These are phyloP conservation scores for Leptogaster cylindrica DNA, from an alignment of 2,888 invertebrate genomes.

Conservation along the genomic window DNA sequence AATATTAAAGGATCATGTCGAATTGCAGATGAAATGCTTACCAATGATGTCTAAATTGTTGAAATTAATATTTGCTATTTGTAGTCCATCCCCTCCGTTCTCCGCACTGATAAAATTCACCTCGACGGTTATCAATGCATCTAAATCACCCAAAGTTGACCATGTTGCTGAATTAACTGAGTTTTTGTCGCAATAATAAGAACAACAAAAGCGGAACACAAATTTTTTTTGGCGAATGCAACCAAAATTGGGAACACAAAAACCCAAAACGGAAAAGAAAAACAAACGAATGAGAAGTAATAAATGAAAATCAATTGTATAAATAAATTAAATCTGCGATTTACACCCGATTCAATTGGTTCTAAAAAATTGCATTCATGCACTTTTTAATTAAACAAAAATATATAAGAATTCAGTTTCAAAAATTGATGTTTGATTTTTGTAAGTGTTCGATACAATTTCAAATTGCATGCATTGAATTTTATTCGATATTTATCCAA, in stretches of 20 bases:
- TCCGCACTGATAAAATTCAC: conserved; percentile 71
- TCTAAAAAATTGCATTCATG: too few relatives aligned
- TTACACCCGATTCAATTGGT: too few relatives aligned
- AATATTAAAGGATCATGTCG: not conserved
- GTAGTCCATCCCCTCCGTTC: conserved; percentile 62
- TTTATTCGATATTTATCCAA: too few relatives aligned
- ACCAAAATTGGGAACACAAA: too few relatives aligned
- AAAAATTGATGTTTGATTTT: too few relatives aligned
- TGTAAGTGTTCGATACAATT: too few relatives aligned
- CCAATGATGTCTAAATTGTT: conserved; percentile 95
- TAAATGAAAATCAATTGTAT: too few relatives aligned
- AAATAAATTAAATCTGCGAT: too few relatives aligned
- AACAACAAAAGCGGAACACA: too few relatives aligned
- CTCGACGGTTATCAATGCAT: conserved; percentile 82
- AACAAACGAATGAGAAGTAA: too few relatives aligned
- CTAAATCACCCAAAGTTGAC: conserved; percentile 64
- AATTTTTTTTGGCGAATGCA: too few relatives aligned
- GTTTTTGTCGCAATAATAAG: conserved; percentile 27
- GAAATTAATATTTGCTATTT: conserved; percentile 87
- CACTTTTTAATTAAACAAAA: not conserved
- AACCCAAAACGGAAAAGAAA: conserved; percentile 49
- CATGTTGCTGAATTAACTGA: conserved; percentile 52
- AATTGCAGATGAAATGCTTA: conserved; percentile 53
- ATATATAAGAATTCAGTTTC: not conserved
- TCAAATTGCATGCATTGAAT: too few relatives aligned